Evolutionary conservation across 2,888 invertebrate genomes (phyloP).

Genomic region (Carpatolechia fugitivella): DNA sequence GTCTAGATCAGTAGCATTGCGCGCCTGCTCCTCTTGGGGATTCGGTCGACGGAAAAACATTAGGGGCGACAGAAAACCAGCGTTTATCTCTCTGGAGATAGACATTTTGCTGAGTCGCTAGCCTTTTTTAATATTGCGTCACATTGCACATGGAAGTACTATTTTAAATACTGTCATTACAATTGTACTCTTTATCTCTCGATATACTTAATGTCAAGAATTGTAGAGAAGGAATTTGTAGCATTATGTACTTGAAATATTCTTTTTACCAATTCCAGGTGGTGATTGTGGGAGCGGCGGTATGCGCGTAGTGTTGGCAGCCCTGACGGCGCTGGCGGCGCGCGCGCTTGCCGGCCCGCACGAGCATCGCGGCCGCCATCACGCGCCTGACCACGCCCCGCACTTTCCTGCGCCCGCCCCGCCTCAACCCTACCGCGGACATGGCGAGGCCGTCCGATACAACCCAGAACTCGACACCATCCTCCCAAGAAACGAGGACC

Average conservation of each 20-base stretch:
- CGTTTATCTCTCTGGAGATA: too few relatives aligned
- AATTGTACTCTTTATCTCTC: too few relatives aligned
- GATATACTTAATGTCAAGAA: too few relatives aligned
- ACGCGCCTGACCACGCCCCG: slow-evolving; percentile 64
- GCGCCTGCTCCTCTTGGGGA: too few relatives aligned
- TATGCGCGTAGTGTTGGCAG: slow-evolving; percentile 73
- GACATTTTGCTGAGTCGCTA: too few relatives aligned
- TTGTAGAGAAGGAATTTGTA: too few relatives aligned
- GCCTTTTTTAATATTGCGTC: too few relatives aligned
- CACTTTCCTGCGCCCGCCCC: slow-evolving; percentile 62
- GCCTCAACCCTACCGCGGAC: slow-evolving; percentile 74
- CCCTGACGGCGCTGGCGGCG: slow-evolving; percentile 72
- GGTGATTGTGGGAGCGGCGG: slow-evolving; percentile 67
- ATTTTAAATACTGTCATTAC: too few relatives aligned
- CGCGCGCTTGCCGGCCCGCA: slow-evolving; percentile 69
- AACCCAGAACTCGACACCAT: slow-evolving; percentile 77
- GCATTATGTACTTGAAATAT: not conserved
- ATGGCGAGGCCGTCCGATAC: slow-evolving; percentile 77
- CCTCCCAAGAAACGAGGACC: slow-evolving; percentile 64
- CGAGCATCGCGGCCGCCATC: slow-evolving; percentile 75
- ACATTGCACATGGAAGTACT: too few relatives aligned
- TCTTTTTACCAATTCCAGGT: slow-evolving; percentile 47
- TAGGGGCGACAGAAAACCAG: too few relatives aligned
- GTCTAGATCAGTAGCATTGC: too few relatives aligned
- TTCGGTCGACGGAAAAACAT: too few relatives aligned